Evolutionary conservation across 2,888 invertebrate genomes (phyloP).

Genomic region (Syrista parreyssii): DNA sequence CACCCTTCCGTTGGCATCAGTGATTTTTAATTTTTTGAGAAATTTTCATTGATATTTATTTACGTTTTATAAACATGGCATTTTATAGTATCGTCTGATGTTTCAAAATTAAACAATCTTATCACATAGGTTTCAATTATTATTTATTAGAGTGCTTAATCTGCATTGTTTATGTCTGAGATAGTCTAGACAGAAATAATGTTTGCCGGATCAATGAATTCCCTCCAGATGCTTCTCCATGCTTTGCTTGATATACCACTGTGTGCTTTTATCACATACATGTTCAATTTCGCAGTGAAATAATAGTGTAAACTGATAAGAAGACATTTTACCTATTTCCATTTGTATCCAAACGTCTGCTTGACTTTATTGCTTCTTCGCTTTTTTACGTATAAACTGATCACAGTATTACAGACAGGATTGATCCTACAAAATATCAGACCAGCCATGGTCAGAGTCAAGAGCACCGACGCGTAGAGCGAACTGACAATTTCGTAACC

Average conservation of each 20-base stretch:
- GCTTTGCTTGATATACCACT: no score
- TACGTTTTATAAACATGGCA: background rate
- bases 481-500: no score
- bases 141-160: background rate
- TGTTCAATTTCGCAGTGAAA: no score
- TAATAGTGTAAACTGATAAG: no score
- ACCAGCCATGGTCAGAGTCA: background rate
- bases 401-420: background rate
- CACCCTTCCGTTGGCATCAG: background rate
- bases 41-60: background rate
- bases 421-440: slow-evolving; percentile 21
- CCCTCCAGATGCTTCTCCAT: no score
- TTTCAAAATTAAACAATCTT: background rate
- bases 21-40: background rate
- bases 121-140: background rate
- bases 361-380: slow-evolving; percentile 31
- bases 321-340: background rate
- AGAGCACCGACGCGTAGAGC: background rate
- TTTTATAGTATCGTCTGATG: background rate
- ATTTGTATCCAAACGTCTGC: slow-evolving; percentile 29
- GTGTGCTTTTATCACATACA: no score
- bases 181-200: no score
- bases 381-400: background rate
- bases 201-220: no score
- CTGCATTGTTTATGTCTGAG: no score